phyloP scores from a whole-genome alignment of 2,888 invertebrate genomes.

The Fissipunctia ypsillon region DNA sequence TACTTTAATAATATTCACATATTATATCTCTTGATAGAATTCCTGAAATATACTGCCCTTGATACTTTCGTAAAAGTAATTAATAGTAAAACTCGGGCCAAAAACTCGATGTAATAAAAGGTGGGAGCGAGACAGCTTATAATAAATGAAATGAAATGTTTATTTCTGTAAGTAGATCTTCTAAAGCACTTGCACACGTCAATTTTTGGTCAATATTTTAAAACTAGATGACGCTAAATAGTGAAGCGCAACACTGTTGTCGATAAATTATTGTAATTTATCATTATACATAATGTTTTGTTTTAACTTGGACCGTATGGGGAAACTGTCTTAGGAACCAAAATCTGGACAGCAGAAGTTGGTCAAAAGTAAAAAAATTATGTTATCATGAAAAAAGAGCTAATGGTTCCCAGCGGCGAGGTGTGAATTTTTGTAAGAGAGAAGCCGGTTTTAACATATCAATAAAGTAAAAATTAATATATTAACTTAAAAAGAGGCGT shows the following conservation, averaged over 20 bases:
- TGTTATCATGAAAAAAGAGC: neutral
- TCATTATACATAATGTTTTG: neutral
- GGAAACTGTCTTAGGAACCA: neutral
- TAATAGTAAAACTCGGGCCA: neutral
- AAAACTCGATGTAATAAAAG: neutral
- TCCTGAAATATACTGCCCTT: conserved; percentile 1
- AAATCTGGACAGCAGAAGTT: neutral
- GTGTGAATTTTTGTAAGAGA: too few relatives aligned
- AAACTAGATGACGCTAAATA: too few relatives aligned
- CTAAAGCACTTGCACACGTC: too few relatives aligned
- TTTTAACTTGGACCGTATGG: too few relatives aligned
- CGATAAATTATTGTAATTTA: neutral
- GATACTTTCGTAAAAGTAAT: neutral
- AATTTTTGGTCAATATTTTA: too few relatives aligned
- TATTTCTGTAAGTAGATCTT: too few relatives aligned
- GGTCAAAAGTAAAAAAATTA: too few relatives aligned
- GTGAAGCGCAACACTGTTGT: neutral
- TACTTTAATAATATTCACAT: conserved; percentile 2
- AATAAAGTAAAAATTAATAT: too few relatives aligned
- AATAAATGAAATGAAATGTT: too few relatives aligned
- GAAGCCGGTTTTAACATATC: too few relatives aligned
- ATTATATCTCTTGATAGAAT: neutral
- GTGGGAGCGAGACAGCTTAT: neutral
- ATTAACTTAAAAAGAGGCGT: too few relatives aligned
- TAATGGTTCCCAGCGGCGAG: too few relatives aligned